Evolutionary conservation across 2,888 invertebrate species (phyloP), one percentile per base, ranked within the genome.

Genomic region (Lampropteryx suffumata): DNA sequence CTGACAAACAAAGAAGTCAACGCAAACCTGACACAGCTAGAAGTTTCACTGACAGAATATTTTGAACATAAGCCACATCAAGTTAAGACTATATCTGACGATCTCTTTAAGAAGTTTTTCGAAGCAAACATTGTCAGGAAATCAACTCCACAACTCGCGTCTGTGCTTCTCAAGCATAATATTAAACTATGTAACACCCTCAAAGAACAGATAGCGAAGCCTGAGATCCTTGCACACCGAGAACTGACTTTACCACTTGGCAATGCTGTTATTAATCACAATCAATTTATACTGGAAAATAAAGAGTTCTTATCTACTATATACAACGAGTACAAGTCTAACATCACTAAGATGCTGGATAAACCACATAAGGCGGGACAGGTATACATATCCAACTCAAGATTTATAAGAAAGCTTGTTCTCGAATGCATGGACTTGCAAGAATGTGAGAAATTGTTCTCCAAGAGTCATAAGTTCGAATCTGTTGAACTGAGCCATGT

Each of bases 351-450:
- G 74, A 86, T 92, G 53, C 78, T 94, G 32, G 92, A 93, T 64
- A 94, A 94, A 67, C 94, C 94, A 0, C 93, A 93, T 55, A 94
- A 94, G 80, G 92, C 92, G 2, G 93, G 93, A 0, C 92, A 92
- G 59, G 92, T 94, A 41, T 93, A 94, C 59, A 81, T 92, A 33
- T 90, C 92, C 46, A 92, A 93, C 70, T 88, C 92, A 49, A 73
- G 82, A 43, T 91, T 93, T n/a, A 87, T 94, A 17, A 82, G 84
- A 6, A 89, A 91, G 59, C 72, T 95, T 35, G 90, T 95, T 29
- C 76, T 92, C 0, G 84, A 88, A 59, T 93, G 92, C 64, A 92
- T 94, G 92, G 87, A 91, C 0, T 56, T 81, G 8, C 84, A 91
- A 10, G 92, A 92, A 53, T 93, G 92, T 52, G 68, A 83, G 49